Conservation (phyloP, 2,888 invertebrate species). For the Nemoura dubitans region DNA sequence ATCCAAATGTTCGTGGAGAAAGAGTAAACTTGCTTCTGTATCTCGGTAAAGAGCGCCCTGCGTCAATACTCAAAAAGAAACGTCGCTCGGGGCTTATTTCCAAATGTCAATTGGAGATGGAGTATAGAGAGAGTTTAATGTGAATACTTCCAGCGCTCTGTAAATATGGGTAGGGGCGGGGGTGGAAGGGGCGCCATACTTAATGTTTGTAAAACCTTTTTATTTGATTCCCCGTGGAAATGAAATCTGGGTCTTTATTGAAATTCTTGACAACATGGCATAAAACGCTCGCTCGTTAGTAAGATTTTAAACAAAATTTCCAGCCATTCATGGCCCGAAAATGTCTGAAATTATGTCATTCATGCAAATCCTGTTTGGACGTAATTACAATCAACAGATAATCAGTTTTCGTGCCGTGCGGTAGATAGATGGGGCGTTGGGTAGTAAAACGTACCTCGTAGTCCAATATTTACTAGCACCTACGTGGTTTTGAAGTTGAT, state of each 20-base stretch:
- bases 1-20: not conserved
- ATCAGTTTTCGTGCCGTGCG: constrained; percentile 19
- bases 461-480: not conserved
- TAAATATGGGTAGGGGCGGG: not conserved
- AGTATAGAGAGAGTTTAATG: not conserved
- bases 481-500: constrained; percentile 5
- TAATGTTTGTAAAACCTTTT: not conserved
- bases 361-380: not conserved
- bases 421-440: not conserved
- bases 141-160: not conserved
- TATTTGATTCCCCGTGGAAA: not conserved
- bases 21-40: not conserved
- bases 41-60: not conserved
- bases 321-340: not conserved
- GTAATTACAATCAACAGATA: not conserved
- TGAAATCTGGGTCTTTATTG: constrained; percentile 1
- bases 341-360: not conserved
- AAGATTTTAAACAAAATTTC: not conserved
- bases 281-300: constrained; percentile 3
- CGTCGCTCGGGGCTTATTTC: not conserved
- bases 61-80: not conserved
- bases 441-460: not conserved
- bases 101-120: not conserved
- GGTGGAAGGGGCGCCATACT: not conserved
- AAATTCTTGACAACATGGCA: not conserved